These are phyloP conservation scores for Petroica traversi DNA, from an alignment of 2,113 vertebrate species.

Conservation along the genomic window DNA sequence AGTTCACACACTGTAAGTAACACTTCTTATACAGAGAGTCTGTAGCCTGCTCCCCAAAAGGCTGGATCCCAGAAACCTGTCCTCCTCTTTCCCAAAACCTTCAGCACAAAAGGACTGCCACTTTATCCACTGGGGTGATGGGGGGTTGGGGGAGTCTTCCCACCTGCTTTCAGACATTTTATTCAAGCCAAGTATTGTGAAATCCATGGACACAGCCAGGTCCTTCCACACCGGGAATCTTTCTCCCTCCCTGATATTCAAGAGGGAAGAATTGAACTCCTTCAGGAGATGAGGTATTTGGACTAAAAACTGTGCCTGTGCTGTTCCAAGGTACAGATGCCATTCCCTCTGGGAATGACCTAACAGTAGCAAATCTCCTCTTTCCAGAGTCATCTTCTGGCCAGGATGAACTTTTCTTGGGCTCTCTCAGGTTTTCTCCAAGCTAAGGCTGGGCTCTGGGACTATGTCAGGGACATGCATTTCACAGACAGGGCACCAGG, in stretches of 20 bases:
- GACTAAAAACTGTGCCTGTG: neutral
- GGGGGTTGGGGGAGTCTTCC: neutral
- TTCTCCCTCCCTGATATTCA: neutral
- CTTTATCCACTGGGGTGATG: neutral
- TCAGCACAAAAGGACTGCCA: neutral
- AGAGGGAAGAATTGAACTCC: neutral
- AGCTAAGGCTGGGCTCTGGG: neutral
- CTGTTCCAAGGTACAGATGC: neutral
- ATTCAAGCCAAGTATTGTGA: neutral
- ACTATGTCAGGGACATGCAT: neutral
- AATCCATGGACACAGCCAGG: neutral
- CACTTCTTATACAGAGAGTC: neutral
- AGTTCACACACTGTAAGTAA: neutral
- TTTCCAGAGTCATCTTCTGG: neutral
- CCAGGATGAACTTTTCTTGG: neutral
- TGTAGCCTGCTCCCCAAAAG: neutral
- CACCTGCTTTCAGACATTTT: neutral
- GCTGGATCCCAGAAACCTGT: neutral
- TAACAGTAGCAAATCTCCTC: neutral
- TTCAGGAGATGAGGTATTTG: neutral
- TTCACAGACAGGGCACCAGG: neutral
- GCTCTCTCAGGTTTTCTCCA: neutral
- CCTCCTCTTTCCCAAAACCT: neutral
- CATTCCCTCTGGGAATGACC: neutral
- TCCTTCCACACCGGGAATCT: neutral